Evolutionary conservation across 2,888 invertebrate genomes (phyloP).

Genomic region (Eurytoma californica): DNA sequence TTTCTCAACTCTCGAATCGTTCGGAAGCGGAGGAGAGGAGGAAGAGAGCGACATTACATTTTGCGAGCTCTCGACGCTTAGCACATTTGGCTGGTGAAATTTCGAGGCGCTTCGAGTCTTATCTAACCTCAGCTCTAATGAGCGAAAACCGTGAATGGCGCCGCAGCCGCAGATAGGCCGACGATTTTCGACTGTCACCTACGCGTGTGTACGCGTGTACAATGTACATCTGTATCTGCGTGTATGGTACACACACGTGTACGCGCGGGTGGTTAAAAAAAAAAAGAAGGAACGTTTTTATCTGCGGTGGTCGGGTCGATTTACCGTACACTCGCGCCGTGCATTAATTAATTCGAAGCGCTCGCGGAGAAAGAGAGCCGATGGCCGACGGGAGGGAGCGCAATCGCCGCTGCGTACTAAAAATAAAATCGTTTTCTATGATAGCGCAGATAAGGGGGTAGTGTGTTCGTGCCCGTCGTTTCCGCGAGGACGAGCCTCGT

Average conservation of each 20-base stretch:
- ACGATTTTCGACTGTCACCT: slow-evolving; percentile 46
- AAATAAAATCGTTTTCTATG: slow-evolving; percentile 52
- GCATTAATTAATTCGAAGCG: slow-evolving; percentile 43
- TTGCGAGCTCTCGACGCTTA: background rate
- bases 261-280: background rate
- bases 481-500: slow-evolving; percentile 48
- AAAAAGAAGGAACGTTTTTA: slow-evolving; percentile 20
- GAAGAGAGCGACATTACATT: slow-evolving; percentile 5
- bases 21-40: too few species aligned
- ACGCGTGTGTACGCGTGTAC: background rate
- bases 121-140: slow-evolving; percentile 51
- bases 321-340: background rate
- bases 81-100: slow-evolving; percentile 30
- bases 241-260: too few species aligned
- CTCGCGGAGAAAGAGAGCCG: background rate
- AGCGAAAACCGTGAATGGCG: slow-evolving; percentile 28
- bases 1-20: background rate
- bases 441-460: slow-evolving; percentile 47
- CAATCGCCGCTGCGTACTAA: slow-evolving; percentile 34
- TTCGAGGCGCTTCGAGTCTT: slow-evolving; percentile 48
- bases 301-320: slow-evolving; percentile 5
- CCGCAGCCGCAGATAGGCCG: slow-evolving; percentile 20
- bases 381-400: background rate
- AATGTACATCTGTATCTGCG: too few species aligned
- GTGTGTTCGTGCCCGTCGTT: slow-evolving; percentile 41